phyloP scores from a whole-genome alignment of 2,113 vertebrate species.

The Pachypanchax playfairii region DNA sequence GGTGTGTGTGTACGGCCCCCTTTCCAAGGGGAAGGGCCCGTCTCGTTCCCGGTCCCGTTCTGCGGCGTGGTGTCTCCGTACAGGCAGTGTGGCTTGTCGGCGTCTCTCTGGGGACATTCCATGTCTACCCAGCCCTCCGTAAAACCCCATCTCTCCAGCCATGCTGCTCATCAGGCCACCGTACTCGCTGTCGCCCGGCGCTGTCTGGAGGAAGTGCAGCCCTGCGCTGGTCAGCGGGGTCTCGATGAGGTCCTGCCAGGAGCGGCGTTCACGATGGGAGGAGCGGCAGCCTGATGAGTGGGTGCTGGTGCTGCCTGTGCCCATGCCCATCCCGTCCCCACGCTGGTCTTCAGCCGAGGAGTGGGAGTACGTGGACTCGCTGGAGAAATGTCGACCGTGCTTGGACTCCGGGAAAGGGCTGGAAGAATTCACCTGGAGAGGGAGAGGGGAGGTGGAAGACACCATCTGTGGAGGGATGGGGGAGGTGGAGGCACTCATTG shows the following conservation, averaged over 20 bases:
- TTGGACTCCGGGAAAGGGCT: slow-evolving; percentile 89
- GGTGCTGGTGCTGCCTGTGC: slow-evolving; percentile 77
- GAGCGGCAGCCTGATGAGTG: slow-evolving; percentile 86
- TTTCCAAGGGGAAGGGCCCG: slow-evolving; percentile 88
- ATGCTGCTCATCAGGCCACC: slow-evolving; percentile 69
- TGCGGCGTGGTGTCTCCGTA: slow-evolving; percentile 80
- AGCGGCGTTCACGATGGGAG: slow-evolving; percentile 83
- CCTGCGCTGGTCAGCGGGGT: slow-evolving; percentile 86
- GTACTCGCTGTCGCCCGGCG: slow-evolving; percentile 79
- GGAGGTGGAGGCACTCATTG: slow-evolving; percentile 77
- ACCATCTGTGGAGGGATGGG: slow-evolving; percentile 78
- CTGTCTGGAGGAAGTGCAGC: slow-evolving; percentile 90
- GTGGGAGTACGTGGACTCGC: slow-evolving; percentile 88
- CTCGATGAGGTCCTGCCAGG: slow-evolving; percentile 89
- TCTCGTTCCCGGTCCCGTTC: slow-evolving; percentile 83
- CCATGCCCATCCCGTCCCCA: slow-evolving; percentile 72
- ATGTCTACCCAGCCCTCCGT: slow-evolving; percentile 66
- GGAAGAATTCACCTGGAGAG: slow-evolving; percentile 85
- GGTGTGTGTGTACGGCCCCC: slow-evolving; percentile 74
- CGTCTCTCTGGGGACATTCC: slow-evolving; percentile 83
- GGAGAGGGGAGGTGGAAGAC: slow-evolving; percentile 78
- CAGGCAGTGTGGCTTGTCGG: slow-evolving; percentile 84
- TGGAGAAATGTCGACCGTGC: slow-evolving; percentile 85
- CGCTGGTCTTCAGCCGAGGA: slow-evolving; percentile 86
- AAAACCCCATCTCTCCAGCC: slow-evolving; percentile 70